phyloP scores from a whole-genome alignment of 2,113 vertebrate genomes.

The Eretmochelys imbricata region DNA sequence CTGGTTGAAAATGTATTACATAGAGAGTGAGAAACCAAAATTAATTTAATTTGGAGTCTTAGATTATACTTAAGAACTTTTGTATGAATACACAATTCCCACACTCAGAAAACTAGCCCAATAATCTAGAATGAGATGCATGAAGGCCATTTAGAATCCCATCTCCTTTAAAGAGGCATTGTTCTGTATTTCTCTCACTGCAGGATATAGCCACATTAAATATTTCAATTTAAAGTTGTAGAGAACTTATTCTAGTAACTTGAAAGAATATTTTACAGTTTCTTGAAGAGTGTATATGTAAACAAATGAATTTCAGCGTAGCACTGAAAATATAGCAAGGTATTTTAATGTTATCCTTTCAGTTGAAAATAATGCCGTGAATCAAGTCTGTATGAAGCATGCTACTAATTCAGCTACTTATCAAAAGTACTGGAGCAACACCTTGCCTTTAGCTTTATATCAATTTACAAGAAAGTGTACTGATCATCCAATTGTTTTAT shows the following conservation, averaged over 20 bases:
- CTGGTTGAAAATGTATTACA: neutral
- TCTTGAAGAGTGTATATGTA: neutral
- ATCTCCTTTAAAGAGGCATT: neutral
- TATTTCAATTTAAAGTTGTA: neutral
- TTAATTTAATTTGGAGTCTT: neutral
- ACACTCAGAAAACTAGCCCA: neutral
- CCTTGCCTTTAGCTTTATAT: neutral
- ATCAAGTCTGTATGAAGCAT: rapidly evolving
- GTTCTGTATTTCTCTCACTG: neutral
- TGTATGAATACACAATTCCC: neutral
- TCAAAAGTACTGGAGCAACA: neutral
- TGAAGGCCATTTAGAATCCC: neutral
- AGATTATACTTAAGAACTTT: neutral
- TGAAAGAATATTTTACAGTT: neutral
- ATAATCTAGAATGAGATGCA: neutral
- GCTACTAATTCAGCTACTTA: neutral
- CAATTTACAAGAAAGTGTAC: neutral
- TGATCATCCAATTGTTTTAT: neutral
- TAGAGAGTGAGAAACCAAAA: neutral
- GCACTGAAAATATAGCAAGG: neutral
- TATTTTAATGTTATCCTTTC: neutral
- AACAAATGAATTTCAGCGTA: neutral
- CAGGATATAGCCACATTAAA: neutral
- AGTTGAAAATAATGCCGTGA: neutral
- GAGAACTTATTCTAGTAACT: neutral